Conservation (phyloP, 2,888 invertebrate genomes). For the Lasioglossum zephyrum region DNA sequence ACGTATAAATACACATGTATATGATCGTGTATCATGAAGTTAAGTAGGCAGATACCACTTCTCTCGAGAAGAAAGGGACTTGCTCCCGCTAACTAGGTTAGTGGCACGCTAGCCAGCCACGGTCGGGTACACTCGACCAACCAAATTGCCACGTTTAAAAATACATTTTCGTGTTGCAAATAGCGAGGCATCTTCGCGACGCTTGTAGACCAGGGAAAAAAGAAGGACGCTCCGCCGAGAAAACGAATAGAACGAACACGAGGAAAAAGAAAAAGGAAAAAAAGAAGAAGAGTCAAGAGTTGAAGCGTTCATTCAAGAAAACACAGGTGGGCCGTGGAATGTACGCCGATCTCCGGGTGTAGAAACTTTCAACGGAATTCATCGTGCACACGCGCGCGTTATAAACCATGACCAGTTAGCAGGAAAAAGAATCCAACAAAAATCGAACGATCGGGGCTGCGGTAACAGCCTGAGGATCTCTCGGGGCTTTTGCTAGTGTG, state of each 20-base stretch:
- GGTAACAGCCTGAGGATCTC: not conserved
- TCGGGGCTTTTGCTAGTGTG: not conserved
- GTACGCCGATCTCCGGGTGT: not conserved
- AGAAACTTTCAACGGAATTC: constrained; percentile 18
- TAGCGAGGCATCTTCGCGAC: constrained; percentile 13
- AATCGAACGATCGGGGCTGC: not conserved
- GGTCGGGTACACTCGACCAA: constrained; percentile 78
- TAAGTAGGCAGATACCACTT: constrained; percentile 73
- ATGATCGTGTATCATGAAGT: constrained; percentile 56
- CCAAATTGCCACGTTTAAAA: constrained; percentile 80
- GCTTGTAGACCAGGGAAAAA: constrained; percentile 20
- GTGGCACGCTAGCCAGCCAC: constrained; percentile 82
- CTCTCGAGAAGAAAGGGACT: constrained; percentile 81
- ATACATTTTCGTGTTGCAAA: constrained; percentile 73
- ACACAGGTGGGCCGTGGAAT: not conserved
- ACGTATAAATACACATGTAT: constrained; percentile 33
- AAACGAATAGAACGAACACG: not conserved
- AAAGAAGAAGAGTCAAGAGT: not conserved
- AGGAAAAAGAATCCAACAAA: constrained; percentile 1
- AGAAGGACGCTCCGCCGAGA: not conserved
- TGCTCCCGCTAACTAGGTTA: constrained; percentile 83
- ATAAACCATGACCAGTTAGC: not conserved
- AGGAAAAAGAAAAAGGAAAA: not conserved
- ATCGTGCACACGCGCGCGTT: not conserved
- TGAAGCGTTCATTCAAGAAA: not conserved